Evolutionary conservation across 2,113 vertebrate species (phyloP), one percentile per base, ranked within the genome.

Genomic region (Nannospalax galili): DNA sequence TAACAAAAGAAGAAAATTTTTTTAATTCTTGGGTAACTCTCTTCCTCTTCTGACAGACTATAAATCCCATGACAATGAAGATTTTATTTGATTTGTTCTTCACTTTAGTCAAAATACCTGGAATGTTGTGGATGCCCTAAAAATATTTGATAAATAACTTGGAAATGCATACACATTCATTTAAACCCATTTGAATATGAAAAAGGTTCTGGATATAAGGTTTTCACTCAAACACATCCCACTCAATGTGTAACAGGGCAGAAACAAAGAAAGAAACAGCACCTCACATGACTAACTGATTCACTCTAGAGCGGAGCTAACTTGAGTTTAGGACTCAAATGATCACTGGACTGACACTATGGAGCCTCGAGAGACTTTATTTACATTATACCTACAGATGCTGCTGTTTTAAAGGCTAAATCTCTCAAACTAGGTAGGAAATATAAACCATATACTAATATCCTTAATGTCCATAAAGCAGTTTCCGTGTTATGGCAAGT

Each of bases 141-240:
- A 88, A 79, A 79, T 84, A 17, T n/a, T 88, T 85, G 28, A 26
- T 82, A 90, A 87, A 96, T 28, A 45, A n/a, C n/a, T 30, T 85
- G 64, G 79, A 84, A 91, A 37, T 73, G 14, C 8, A 5, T 32
- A 65, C n/a, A 74, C 72, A 45, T 5, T 15, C 32, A 12, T 84
- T 87, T 77, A 7, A 64, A 65, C 4, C 82, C 42, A 72, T 64
- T 90, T 62, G 62, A 90, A 72, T 82, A 22, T 82, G 64, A 79
- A 3, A 72, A 69, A 26, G 30, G 12, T 84, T 67, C 4, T 84
- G 40, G 45, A 42, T 45, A 32, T 22, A 72, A 72, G 1, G 5
- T 84, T 72, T 78, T 91, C 9, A 48, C 84, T n/a, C 16, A 5
- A 28, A 84, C 42, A 60, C 56, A 40, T 87, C 35, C 24, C 2